Evolutionary conservation across 1,140 invertebrate species (phyloP), one percentile per base, ranked within the genome.

Genomic region (Yoshiicerus persimilis): DNA sequence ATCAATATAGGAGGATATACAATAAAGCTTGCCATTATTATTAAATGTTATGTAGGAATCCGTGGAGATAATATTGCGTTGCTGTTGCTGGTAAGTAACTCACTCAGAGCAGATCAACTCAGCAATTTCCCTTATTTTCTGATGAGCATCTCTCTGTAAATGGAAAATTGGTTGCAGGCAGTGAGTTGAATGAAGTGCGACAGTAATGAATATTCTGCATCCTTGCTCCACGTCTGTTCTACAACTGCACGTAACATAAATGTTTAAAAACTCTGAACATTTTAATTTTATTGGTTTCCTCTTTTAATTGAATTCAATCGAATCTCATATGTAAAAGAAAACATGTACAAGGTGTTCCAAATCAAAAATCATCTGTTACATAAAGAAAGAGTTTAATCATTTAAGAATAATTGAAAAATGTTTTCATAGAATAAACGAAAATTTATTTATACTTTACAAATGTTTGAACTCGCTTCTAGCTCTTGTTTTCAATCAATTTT

Each of bases 71-170:
- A 30, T 13, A 70, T 47, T 47, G 20, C 2, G 9, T 16, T 41
- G 41, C 20, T n/a, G 47, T 56, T 56, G 47, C 47, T 16, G n/a
- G 47, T 56, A 56, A 56, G 47, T 56, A 56, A 56, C n/a, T 56
- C 47, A 56, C 47, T 56, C 13, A 56, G 47, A 56, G 39, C 47
- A 56, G 16, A 56, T 16, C 25, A 70, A 27, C 66, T 70, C 4
- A 4, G 30, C 32, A 80, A 38, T 80, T 80, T 80, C 34, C 34
- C 75, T 80, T 34, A 36, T 34, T 80, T 80, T 80, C 75, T 80
- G 75, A 80, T 80, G 75, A 80, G 30, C 75, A 80, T 80, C 75
- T 38, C 34, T 80, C 75, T 80, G 75, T 80, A 80, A 80, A 80
- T 80, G 75, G 75, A 80, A 36, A 80, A 80, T 80, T 80, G 75